phyloP scores from a whole-genome alignment of 2,888 invertebrate species.

The Melieria omissa region DNA sequence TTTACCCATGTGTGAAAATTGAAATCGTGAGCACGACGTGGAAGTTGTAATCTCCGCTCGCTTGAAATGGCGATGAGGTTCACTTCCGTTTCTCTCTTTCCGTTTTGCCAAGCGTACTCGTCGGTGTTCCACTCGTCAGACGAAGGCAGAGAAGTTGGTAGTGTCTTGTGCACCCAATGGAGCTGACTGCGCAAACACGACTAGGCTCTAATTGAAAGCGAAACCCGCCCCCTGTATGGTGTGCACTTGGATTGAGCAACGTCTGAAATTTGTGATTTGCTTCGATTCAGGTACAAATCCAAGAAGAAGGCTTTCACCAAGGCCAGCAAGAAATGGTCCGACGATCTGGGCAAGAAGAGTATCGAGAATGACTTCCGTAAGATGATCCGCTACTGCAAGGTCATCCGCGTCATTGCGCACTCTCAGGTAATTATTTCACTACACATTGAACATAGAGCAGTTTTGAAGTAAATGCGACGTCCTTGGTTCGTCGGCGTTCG shows the following conservation, averaged over 20 bases:
- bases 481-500: constrained; percentile 58
- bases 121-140: constrained; percentile 28
- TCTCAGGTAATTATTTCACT: constrained; percentile 80
- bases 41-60: constrained; percentile 75
- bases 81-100: constrained; percentile 63
- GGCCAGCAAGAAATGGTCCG: constrained; percentile 98
- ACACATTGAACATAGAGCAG: not conserved
- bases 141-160: constrained; percentile 50
- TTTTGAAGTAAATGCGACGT: constrained; percentile 53
- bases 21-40: constrained; percentile 61
- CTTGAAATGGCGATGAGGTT: constrained; percentile 72
- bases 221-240: not conserved
- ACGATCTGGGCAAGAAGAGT: constrained; percentile 94
- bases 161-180: constrained; percentile 47
- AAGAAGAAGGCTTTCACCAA: constrained; percentile 99
- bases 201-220: too few species aligned
- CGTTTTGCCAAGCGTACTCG: constrained; percentile 8
- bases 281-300: constrained; percentile 89
- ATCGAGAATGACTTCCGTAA: constrained; percentile 97
- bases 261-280: constrained; percentile 29
- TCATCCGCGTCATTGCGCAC: constrained; percentile 95
- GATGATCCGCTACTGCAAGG: constrained; percentile 98
- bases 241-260: not conserved
- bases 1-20: constrained; percentile 25
- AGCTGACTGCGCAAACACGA: constrained; percentile 37